Evolutionary conservation across 2,797 vertebrate genomes (phyloP), one percentile per base, ranked within the genome.

Genomic region (Macropodus opercularis): DNA sequence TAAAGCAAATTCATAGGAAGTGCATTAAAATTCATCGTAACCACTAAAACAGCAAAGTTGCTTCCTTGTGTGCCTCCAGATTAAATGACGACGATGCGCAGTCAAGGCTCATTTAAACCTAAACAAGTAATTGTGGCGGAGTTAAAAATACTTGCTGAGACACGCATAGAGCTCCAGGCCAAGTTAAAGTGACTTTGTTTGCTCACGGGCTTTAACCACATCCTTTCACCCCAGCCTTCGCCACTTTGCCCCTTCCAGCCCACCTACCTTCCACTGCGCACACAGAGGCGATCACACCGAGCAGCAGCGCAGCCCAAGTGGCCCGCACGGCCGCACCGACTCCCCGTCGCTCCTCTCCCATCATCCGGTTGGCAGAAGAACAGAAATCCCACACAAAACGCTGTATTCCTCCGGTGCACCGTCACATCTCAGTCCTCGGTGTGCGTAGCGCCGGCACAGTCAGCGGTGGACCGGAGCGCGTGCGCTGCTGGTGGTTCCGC

Each of bases 211-310:
- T 35, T 59, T 31, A 23, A 5, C 38, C 15, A 4, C 14, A 24
- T 19, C 23, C 46, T 22, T 65, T 64, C 29, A 24, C 46, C 2
- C 31, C 8, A 46, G 26, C 14, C 18, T 36, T 32, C 50, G 39
- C 39, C 40, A n/a, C 64, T 18, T 48, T 51, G 43, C 44, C 66
- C 47, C 15, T n/a, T 56, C 47, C 42, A n/a, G 56, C 55, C 44
- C 52, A 77, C 83, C 60, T 90, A 92, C 91, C 91, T 90, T 92
- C 91, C 68, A 90, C 85, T 38, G 91, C 86, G 59, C 69, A 63
- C 79, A 86, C 89, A 3, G 78, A 67, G 52, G 80, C 63, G 8
- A 86, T 68, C 75, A 69, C 77, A 62, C 72, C 76, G 15, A 90
- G 74, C 11, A 90, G 63, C 71, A 67, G 58, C 56, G 80, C 79